Evolutionary conservation across 2,113 vertebrate genomes (phyloP), one percentile per base, ranked within the genome.

Genomic region (Chelonoidis abingdonii): DNA sequence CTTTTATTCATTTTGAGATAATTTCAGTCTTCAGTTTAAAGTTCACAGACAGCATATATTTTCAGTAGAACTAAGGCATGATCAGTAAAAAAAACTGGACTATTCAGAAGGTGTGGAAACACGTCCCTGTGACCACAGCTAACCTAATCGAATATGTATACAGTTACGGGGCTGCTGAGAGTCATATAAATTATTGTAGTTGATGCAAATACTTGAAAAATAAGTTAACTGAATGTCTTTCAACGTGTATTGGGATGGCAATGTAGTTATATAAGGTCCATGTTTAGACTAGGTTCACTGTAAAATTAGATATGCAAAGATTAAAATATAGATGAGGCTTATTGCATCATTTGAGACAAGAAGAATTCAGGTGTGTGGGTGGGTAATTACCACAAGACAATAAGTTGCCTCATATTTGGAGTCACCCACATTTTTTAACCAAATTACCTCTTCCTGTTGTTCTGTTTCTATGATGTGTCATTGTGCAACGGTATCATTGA

Each of bases 241-340:
- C 49, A 85, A 79, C 56, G 24, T 41, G 49, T 12, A 38, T 38
- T 76, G 80, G 84, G 54, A 27, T 24, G 53, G 50, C 50, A 86
- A 92, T 69, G 56, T 47, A 50, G 41, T 65, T 57, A n/a, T 14
- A 52, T 75, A 81, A 56, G 78, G 54, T 81, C 52, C 76, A 44
- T 52, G 38, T 24, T 72, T 21, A 12, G 81, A 81, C 21, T n/a
- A 53, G 8, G 44, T 8, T 92, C 69, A 31, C n/a, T 83, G 17
- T 35, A 14, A 59, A 83, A 38, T 2, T 3, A 14, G 29, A 14
- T n/a, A 35, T 75, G 25, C 78, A 54, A n/a, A 38, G n/a, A 7
- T 89, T 47, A 24, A 24, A 13, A 4, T 12, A 13, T 0, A 0
- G 16, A 2, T 76, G 94, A 88, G 21, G 47, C 10, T 0, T 0